Percentiles rank a stretch among this genome's conserved stretches.
phyloP scores from a whole-genome alignment of 1,140 invertebrate genomes.

The Drepana arcuata region DNA sequence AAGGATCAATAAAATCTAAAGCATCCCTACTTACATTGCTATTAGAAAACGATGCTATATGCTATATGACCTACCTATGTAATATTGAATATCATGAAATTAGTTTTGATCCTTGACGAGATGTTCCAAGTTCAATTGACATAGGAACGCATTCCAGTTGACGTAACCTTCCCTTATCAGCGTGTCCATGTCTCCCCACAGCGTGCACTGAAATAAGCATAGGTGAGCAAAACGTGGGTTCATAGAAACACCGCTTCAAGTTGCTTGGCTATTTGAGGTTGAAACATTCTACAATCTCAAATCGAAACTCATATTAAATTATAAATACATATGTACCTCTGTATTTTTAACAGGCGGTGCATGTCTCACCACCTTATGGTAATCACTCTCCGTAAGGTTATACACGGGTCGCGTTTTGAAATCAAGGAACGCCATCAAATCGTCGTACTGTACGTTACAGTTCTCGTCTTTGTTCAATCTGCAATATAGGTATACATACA shows the following conservation, averaged over 20 bases:
- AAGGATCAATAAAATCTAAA: too few species aligned
- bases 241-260: too few species aligned
- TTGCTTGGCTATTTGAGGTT: too few species aligned
- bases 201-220: slow-evolving; percentile 38
- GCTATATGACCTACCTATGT: too few species aligned
- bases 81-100: too few species aligned
- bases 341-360: slow-evolving; percentile 52
- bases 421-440: slow-evolving; percentile 75
- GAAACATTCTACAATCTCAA: too few species aligned
- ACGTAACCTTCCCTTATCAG: slow-evolving; percentile 46
- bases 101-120: slow-evolving; percentile 46
- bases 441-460: slow-evolving; percentile 74
- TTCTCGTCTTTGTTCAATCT: slow-evolving; percentile 72
- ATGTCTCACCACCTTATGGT: slow-evolving; percentile 51
- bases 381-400: slow-evolving; percentile 69
- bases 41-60: too few species aligned
- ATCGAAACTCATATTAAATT: too few species aligned
- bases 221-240: too few species aligned
- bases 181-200: slow-evolving; percentile 44
- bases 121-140: slow-evolving; percentile 60
- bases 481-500: too few species aligned
- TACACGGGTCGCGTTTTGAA: slow-evolving; percentile 71
- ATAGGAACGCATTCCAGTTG: slow-evolving; percentile 61
- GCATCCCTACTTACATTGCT: too few species aligned
- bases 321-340: slow-evolving; percentile 46